Evolutionary conservation across 2,797 vertebrate genomes (phyloP), one percentile per base, ranked within the genome.

Genomic region (Microctenopoma stevenorrisi): DNA sequence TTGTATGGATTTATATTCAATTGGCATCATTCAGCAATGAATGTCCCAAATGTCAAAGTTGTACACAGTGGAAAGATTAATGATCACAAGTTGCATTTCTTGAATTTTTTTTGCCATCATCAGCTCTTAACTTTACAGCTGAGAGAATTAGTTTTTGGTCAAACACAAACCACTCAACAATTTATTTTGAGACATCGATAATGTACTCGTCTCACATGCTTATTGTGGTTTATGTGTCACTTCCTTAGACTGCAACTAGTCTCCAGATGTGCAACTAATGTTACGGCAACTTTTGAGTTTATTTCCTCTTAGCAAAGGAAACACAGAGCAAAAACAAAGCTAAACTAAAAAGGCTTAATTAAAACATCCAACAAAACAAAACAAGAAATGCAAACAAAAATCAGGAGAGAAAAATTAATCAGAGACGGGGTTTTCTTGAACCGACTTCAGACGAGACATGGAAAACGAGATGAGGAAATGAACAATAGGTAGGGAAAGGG

Each of bases 341-440:
- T 60, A 80, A 86, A 89, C 79, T 72, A 88, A 91, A 89, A 91
- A 83, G 85, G 81, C 85, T 78, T 84, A 88, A 94, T 92, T 90
- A 94, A 90, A 88, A 91, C 83, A 90, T 90, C 84, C 85, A 91
- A 92, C 76, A 63, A 90, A 92, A 79, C 83, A 88, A 87, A 91
- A 92, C 82, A 91, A 89, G 78, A 90, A 91, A 88, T 52, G 58
- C 84, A 93, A 92, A 92, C 88, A 93, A 91, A 91, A 93, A 91
- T 92, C 88, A 93, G 82, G 88, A 81, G 58, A 82, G 88, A 89
- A 86, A 92, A 92, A 91, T 94, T 86, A 93, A 94, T 95, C 92
- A 94, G 81, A 64, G 68, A 26, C 53, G 15, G 50, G 78, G 60
- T 63, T 83, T 89, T 89, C 78, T 92, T 86, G 66, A 90, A 84